Evolutionary conservation across 2,113 vertebrate species (phyloP).

Genomic region (Beaufortia kweichowensis): DNA sequence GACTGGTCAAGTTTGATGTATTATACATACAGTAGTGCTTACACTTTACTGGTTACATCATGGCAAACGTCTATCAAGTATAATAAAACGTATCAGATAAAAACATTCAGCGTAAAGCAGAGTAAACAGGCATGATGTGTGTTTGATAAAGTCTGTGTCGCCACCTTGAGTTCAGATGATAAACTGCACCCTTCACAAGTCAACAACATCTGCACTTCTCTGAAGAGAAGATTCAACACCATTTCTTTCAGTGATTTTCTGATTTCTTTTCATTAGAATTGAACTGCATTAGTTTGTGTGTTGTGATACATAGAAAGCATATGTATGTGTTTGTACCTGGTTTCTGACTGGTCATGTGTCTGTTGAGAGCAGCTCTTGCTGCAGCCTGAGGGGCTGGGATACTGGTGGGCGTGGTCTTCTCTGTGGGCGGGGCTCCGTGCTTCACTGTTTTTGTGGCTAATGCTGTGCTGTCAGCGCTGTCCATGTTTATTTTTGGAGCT

Average conservation of each 20-base stretch:
- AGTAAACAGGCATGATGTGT: not conserved
- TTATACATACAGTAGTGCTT: no score
- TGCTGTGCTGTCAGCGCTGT: constrained; percentile 88
- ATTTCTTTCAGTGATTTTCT: no score
- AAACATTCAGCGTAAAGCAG: no score
- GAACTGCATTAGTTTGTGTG: no score
- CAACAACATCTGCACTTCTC: not conserved
- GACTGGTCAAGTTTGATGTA: no score
- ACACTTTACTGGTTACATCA: no score
- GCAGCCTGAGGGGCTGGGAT: constrained; percentile 88
- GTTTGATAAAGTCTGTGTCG: constrained; percentile 54
- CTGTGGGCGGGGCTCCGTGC: constrained; percentile 81
- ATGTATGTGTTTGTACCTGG: constrained; percentile 73
- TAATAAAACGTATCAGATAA: no score
- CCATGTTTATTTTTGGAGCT: constrained; percentile 76
- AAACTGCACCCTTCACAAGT: not conserved
- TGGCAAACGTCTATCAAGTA: no score
- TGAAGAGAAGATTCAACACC: not conserved
- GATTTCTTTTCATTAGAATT: no score
- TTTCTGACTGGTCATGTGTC: constrained; percentile 87
- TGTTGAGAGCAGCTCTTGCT: constrained; percentile 83
- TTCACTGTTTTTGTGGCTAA: constrained; percentile 93
- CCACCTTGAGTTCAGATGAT: constrained; percentile 63
- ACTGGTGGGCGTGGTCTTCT: constrained; percentile 72
- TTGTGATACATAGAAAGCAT: no score